Percentiles rank a stretch among this genome's conserved stretches.
phyloP scores from a whole-genome alignment of 2,113 vertebrate species.

The Nansenia antarctica region DNA sequence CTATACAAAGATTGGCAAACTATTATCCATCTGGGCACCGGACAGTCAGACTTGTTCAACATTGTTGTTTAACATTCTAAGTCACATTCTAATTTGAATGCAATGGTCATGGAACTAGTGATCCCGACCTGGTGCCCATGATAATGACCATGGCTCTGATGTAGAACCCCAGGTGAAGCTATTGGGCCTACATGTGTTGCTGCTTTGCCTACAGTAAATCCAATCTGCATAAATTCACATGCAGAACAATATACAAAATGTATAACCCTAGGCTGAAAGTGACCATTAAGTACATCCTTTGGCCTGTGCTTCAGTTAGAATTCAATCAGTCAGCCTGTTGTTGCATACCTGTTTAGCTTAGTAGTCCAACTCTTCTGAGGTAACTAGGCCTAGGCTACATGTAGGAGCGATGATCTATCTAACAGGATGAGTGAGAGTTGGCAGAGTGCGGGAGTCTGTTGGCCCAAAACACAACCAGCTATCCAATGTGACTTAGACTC shows the following conservation, averaged over 20 bases:
- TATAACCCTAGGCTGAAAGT: neutral
- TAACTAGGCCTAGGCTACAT: no score
- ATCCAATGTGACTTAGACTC: slow-evolving; percentile 28
- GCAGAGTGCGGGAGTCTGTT: slow-evolving; percentile 24
- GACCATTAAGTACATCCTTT: neutral
- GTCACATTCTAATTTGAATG: no score
- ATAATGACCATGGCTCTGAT: no score
- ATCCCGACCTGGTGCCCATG: no score
- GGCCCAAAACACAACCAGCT: slow-evolving; percentile 29
- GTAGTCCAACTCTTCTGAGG: slow-evolving; percentile 22
- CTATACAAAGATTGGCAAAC: no score
- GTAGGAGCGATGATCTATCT: slow-evolving; percentile 2
- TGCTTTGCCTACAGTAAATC: neutral
- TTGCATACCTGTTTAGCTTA: slow-evolving; percentile 44
- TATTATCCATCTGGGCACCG: no score
- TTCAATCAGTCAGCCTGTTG: neutral
- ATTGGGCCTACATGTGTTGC: neutral
- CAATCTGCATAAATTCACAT: neutral
- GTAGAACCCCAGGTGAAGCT: neutral
- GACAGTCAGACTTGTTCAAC: no score
- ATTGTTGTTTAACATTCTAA: no score
- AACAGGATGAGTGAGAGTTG: slow-evolving; percentile 50
- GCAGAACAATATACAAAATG: neutral
- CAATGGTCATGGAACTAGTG: no score
- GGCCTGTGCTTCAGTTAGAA: neutral